Conservation (phyloP, 2,797 vertebrate species). For the Menidia menidia region DNA sequence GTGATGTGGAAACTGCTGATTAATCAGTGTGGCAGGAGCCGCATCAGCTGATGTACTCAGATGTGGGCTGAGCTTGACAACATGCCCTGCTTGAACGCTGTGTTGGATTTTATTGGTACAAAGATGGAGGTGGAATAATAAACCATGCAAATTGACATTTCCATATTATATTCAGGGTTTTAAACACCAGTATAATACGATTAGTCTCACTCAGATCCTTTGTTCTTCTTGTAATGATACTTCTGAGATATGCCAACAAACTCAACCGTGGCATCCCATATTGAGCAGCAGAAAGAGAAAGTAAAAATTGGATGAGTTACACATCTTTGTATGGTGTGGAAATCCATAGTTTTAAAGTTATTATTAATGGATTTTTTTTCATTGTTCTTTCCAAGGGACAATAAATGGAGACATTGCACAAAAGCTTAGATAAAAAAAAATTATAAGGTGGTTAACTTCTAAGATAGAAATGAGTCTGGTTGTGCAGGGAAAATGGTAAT, state of each 20-base stretch:
- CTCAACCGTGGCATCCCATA: too few relatives aligned
- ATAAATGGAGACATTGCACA: constrained; percentile 19
- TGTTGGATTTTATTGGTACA: constrained; percentile 3
- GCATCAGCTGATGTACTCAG: constrained; percentile 1
- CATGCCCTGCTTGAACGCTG: not conserved
- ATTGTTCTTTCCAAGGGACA: not conserved
- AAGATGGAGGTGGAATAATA: constrained; percentile 2
- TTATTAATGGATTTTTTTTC: constrained; percentile 50
- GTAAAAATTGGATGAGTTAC: constrained; percentile 48
- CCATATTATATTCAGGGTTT: constrained; percentile 34
- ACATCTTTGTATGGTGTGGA: constrained; percentile 61
- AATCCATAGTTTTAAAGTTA: constrained; percentile 60
- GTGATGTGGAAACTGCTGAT: not conserved
- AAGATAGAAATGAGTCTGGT: constrained; percentile 49
- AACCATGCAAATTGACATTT: constrained; percentile 31
- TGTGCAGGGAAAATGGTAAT: constrained; percentile 24
- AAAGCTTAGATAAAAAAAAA: constrained; percentile 43
- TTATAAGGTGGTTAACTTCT: constrained; percentile 51
- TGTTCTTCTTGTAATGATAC: constrained; percentile 62
- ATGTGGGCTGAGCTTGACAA: not conserved
- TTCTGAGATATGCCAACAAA: constrained; percentile 15
- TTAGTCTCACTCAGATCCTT: constrained; percentile 67
- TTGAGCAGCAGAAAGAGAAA: constrained; percentile 54
- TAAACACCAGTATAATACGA: constrained; percentile 51
- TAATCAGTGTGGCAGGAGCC: not conserved